Conservation (phyloP, 2,113 vertebrate genomes). For the Felis chaus region DNA sequence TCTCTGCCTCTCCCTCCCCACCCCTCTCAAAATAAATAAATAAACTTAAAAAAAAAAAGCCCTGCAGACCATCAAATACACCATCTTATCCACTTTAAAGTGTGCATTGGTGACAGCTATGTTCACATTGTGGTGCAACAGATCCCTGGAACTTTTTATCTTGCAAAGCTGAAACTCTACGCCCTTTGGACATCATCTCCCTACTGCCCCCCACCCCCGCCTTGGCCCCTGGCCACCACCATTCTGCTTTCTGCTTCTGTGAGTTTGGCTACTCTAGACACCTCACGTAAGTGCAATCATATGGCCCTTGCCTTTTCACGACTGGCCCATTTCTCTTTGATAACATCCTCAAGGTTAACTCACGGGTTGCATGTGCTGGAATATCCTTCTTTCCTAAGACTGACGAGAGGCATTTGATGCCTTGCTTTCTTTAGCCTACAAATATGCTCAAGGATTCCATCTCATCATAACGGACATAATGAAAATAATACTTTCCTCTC, state of each 20-base stretch:
- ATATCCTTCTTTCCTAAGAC: background rate
- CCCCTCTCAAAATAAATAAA: no score
- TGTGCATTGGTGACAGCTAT: background rate
- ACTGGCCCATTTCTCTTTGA: background rate
- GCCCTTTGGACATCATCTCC: no score
- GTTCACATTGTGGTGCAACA: no score
- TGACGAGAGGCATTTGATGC: background rate
- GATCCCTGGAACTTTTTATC: background rate
- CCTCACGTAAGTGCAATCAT: no score
- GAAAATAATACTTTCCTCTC: background rate
- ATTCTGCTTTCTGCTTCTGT: background rate
- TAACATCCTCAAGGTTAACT: background rate
- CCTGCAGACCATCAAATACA: background rate
- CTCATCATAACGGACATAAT: background rate
- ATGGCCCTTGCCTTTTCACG: background rate
- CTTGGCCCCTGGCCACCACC: background rate
- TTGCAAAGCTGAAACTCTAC: background rate
- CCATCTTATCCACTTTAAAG: background rate
- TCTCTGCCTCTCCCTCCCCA: no score
- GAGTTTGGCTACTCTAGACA: background rate
- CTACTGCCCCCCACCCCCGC: rapidly evolving
- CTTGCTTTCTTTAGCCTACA: background rate
- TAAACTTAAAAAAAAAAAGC: no score
- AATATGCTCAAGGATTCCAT: background rate
- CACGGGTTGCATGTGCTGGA: background rate